Conservation (phyloP, 2,113 vertebrate genomes). For the Morphnarchus princeps region DNA sequence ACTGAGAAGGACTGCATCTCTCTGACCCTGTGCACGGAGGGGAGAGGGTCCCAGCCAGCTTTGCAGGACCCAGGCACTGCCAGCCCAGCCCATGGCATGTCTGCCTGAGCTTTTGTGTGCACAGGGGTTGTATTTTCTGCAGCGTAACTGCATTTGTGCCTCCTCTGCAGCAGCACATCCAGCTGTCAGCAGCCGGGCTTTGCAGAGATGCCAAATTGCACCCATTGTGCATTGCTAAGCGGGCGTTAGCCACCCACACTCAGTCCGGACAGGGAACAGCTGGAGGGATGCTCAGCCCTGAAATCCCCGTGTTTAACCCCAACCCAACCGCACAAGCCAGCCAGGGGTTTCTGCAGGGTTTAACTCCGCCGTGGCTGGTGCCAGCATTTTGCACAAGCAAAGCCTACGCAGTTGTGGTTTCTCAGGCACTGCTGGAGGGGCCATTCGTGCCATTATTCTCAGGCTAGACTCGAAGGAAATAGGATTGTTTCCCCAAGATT, state of each 20-base stretch:
- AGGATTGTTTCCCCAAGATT: not conserved
- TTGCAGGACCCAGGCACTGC: not conserved
- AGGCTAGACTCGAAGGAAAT: not conserved
- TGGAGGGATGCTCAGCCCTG: not conserved
- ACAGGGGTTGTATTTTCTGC: fast-evolving
- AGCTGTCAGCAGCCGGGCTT: not conserved
- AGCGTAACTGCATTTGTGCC: not conserved
- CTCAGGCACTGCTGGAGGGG: not conserved
- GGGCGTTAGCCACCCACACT: fast-evolving
- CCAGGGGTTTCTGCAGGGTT: not conserved
- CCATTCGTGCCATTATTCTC: not conserved
- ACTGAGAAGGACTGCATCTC: not conserved
- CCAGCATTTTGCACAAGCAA: not conserved
- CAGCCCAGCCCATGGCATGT: not conserved
- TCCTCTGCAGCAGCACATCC: not conserved
- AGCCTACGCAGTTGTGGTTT: fast-evolving
- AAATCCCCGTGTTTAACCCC: not conserved
- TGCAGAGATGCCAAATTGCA: fast-evolving
- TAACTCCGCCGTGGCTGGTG: fast-evolving
- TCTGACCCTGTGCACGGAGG: not conserved
- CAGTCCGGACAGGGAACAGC: not conserved
- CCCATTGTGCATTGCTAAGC: fast-evolving
- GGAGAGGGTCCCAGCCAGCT: not conserved
- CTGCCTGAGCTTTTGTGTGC: not conserved
- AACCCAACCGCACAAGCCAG: not conserved